These are phyloP conservation scores for Glomeris maerens DNA, from an alignment of 1,140 invertebrate genomes.

Conservation along the genomic window DNA sequence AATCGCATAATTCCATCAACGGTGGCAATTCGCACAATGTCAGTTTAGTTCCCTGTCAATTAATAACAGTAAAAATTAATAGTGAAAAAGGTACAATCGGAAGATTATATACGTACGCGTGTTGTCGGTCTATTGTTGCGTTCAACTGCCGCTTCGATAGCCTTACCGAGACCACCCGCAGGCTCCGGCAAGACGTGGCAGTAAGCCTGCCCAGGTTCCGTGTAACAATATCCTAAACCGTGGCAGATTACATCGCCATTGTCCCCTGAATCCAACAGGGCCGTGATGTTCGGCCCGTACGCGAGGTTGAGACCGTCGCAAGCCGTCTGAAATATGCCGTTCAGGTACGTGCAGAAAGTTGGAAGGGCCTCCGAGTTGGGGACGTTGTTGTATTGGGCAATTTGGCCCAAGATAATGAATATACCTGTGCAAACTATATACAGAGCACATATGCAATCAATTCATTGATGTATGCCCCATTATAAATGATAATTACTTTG, in stretches of 20 bases:
- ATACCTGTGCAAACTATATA: conserved; percentile 26
- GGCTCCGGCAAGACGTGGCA: background rate
- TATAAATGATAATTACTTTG: too few species aligned
- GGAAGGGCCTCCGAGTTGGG: conserved; percentile 20
- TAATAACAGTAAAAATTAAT: background rate
- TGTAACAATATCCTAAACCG: conserved; percentile 23
- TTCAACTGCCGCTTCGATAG: background rate
- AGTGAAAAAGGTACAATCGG: background rate
- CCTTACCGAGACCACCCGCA: background rate
- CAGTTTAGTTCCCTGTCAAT: background rate
- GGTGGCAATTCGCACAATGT: background rate
- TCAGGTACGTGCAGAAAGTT: conserved; percentile 23
- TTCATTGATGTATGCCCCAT: too few species aligned
- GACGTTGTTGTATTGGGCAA: conserved; percentile 26
- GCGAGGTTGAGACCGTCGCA: conserved; percentile 5
- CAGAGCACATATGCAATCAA: too few species aligned
- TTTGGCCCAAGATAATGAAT: conserved; percentile 24
- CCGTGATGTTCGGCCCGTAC: conserved; percentile 15
- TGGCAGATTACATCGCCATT: conserved; percentile 27
- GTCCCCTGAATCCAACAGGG: too few species aligned
- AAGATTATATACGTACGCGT: background rate
- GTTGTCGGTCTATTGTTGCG: background rate
- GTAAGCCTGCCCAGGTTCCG: conserved; percentile 17
- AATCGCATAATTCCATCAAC: background rate
- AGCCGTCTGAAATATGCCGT: conserved; percentile 1